phyloP scores from a whole-genome alignment of 2,113 vertebrate genomes.

The Gadus macrocephalus region DNA sequence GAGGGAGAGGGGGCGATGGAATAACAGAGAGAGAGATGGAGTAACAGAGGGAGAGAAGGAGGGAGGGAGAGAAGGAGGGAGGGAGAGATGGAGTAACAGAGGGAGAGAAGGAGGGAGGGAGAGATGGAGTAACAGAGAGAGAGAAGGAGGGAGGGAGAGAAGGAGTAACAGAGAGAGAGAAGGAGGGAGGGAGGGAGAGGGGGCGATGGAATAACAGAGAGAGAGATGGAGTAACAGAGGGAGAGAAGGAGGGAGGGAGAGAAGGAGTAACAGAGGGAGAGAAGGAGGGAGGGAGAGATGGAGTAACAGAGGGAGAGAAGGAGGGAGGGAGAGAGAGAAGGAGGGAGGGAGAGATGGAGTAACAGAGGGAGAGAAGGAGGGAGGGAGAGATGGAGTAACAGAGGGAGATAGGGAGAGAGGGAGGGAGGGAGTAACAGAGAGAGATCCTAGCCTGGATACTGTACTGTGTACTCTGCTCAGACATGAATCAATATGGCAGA shows the following conservation, averaged over 20 bases:
- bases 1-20: too few species aligned
- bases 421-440: too few species aligned
- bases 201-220: background rate
- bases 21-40: background rate
- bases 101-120: background rate
- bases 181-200: background rate
- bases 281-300: background rate
- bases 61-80: background rate
- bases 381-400: background rate
- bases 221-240: too few species aligned
- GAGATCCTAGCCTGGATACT: constrained; percentile 21
- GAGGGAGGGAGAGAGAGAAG: too few species aligned
- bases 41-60: background rate
- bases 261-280: background rate
- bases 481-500: constrained; percentile 38
- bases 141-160: too few species aligned
- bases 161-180: background rate
- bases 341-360: background rate
- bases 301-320: background rate
- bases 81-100: background rate
- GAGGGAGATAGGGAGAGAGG: background rate
- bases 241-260: background rate
- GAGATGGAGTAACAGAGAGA: too few species aligned
- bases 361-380: background rate
- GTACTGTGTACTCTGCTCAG: constrained; percentile 28